phyloP scores from a whole-genome alignment of 2,797 vertebrate species.

The Labroides dimidiatus region DNA sequence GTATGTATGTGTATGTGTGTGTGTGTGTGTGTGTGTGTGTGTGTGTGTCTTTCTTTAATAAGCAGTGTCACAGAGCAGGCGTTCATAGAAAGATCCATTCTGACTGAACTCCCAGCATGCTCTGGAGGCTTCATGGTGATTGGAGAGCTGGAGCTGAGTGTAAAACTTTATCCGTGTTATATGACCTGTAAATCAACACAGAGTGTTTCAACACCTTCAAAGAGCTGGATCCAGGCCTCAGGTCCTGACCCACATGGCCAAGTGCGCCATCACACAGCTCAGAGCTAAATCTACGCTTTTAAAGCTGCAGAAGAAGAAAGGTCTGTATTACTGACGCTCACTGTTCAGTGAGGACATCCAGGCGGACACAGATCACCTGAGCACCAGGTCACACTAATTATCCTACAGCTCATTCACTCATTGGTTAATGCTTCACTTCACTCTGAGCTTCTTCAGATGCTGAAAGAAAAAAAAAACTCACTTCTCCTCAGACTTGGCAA shows the following conservation, averaged over 20 bases:
- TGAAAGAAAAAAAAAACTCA: no score
- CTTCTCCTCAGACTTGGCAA: no score
- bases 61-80: no score
- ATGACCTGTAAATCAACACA: constrained; percentile 45
- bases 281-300: not conserved
- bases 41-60: not conserved
- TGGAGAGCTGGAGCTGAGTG: constrained; percentile 4
- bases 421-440: no score
- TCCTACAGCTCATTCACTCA: no score
- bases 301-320: not conserved
- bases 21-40: not conserved
- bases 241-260: not conserved
- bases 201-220: constrained; percentile 39
- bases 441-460: no score
- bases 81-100: constrained; percentile 21
- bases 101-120: not conserved
- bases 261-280: not conserved
- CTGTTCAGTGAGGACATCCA: no score
- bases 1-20: constrained; percentile 4
- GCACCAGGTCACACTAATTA: no score
- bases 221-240: constrained; percentile 30
- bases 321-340: no score
- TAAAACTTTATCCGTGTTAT: constrained; percentile 32
- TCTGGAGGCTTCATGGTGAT: constrained; percentile 27
- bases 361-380: no score